These are phyloP conservation scores for Hippocampus comes DNA, from an alignment of 2,113 vertebrate genomes.

Conservation along the genomic window DNA sequence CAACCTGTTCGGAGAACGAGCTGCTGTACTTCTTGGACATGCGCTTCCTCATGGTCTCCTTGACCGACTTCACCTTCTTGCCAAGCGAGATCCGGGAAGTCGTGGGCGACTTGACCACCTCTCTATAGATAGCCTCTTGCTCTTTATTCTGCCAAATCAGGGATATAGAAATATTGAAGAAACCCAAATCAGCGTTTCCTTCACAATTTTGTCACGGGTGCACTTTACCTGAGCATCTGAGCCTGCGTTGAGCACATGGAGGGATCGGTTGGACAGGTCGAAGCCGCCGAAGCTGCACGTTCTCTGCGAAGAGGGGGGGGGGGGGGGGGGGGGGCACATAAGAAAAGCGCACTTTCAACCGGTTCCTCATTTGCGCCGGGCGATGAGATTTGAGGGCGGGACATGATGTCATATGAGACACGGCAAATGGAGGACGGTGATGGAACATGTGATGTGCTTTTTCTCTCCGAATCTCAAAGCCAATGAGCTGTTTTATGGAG, in stretches of 20 bases:
- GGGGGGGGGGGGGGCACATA: too few relatives aligned
- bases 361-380: constrained; percentile 29
- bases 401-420: constrained; percentile 51
- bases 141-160: constrained; percentile 78
- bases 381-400: constrained; percentile 57
- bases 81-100: constrained; percentile 93
- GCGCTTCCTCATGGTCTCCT: constrained; percentile 98
- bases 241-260: constrained; percentile 82
- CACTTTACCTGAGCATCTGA: constrained; percentile 82
- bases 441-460: neutral
- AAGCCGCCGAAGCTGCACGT: constrained; percentile 98
- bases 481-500: constrained; percentile 31
- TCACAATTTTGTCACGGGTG: neutral
- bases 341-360: constrained; percentile 12
- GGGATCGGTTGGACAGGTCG: constrained; percentile 90
- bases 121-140: constrained; percentile 88
- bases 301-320: constrained; percentile 72
- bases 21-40: constrained; percentile 99
- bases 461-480: constrained; percentile 24
- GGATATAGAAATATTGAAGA: neutral
- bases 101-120: constrained; percentile 90
- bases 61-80: constrained; percentile 98
- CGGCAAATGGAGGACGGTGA: neutral
- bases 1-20: constrained; percentile 89
- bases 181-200: neutral